phyloP scores from a whole-genome alignment of 1,140 invertebrate species.

The Drosophila repletoides region DNA sequence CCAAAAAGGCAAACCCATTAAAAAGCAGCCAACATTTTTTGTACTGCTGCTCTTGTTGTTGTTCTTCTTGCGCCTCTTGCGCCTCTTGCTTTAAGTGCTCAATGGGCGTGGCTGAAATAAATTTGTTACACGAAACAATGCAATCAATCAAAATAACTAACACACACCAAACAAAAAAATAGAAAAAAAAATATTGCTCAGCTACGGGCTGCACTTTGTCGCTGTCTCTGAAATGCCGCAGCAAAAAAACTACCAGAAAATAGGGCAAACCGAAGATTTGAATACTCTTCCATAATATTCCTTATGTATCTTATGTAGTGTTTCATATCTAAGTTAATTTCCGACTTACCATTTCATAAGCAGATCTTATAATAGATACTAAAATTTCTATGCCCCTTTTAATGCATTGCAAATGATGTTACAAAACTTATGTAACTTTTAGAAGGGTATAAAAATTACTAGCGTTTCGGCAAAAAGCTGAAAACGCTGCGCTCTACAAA shows the following conservation, averaged over 20 bases:
- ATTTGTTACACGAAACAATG: constrained; percentile 64
- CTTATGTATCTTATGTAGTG: too few relatives aligned
- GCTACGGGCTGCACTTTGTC: constrained; percentile 45
- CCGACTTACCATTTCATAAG: too few relatives aligned
- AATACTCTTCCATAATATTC: too few relatives aligned
- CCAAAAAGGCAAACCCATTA: constrained; percentile 22
- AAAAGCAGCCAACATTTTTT: constrained; percentile 16
- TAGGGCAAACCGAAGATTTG: too few relatives aligned
- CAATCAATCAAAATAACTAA: constrained; percentile 63
- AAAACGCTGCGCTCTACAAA: constrained; percentile 40
- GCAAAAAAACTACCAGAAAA: not conserved
- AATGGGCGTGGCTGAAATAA: constrained; percentile 48
- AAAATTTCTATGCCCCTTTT: too few relatives aligned
- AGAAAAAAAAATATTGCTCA: constrained; percentile 15
- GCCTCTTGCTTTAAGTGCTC: constrained; percentile 25
- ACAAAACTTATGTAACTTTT: too few relatives aligned
- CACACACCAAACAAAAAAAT: constrained; percentile 12
- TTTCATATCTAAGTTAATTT: too few relatives aligned
- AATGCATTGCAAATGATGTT: too few relatives aligned
- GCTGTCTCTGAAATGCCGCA: constrained; percentile 36
- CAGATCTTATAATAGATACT: too few relatives aligned
- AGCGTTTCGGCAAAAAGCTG: constrained; percentile 30
- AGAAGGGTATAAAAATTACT: constrained; percentile 8
- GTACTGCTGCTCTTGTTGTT: not conserved
- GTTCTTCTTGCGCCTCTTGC: constrained; percentile 2